These are phyloP conservation scores for Notospermus geniculatus DNA, from an alignment of 1,140 invertebrate species.

Conservation along the genomic window DNA sequence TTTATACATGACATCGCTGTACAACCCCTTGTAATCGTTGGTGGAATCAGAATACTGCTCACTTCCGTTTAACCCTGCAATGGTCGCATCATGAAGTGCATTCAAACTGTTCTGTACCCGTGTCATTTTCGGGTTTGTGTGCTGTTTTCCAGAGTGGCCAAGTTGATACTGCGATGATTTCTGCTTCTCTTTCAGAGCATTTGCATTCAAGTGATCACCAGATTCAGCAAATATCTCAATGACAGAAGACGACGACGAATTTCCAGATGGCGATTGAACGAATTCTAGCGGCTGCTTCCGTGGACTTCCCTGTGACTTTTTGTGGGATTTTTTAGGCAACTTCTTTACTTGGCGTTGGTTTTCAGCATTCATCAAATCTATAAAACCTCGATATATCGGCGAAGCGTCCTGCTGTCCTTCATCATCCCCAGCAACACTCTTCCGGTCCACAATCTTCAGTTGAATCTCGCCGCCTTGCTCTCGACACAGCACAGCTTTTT, in stretches of 20 bases:
- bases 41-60: constrained; percentile 25
- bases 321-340: background rate
- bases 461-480: background rate
- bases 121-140: constrained; percentile 11
- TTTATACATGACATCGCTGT: constrained; percentile 39
- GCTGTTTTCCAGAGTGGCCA: constrained; percentile 14
- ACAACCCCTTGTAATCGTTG: constrained; percentile 32
- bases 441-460: background rate
- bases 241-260: background rate
- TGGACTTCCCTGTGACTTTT: background rate
- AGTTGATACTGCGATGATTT: background rate
- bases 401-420: background rate
- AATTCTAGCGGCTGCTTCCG: background rate
- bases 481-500: background rate
- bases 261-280: background rate
- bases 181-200: background rate
- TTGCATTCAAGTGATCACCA: background rate
- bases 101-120: constrained; percentile 43
- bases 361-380: constrained; percentile 5
- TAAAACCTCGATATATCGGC: background rate
- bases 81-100: constrained; percentile 45
- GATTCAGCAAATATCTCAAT: background rate
- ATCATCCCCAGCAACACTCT: background rate
- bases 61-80: constrained; percentile 34
- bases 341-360: background rate